These are phyloP conservation scores for Sceliomorpha sp. DNA, from an alignment of 2,888 invertebrate species.

Conservation along the genomic window DNA sequence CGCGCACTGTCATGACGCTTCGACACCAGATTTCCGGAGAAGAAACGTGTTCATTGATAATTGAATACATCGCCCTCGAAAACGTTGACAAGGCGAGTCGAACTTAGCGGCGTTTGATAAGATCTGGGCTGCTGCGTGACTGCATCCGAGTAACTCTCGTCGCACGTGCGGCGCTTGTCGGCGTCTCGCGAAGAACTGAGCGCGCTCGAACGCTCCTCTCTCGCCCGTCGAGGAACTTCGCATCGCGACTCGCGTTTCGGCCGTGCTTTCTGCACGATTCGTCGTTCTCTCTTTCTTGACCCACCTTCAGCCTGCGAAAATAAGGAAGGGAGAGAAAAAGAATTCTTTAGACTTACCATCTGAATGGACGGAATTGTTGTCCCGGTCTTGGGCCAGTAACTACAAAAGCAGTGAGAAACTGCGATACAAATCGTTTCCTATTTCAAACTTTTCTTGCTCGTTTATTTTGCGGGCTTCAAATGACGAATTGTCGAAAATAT, in stretches of 20 bases:
- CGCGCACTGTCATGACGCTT: neutral
- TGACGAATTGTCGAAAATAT: neutral
- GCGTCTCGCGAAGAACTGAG: slow-evolving; percentile 47
- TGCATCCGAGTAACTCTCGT: slow-evolving; percentile 21
- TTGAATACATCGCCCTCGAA: neutral
- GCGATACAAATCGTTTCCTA: neutral
- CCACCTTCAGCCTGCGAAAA: slow-evolving; percentile 16
- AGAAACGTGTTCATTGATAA: neutral
- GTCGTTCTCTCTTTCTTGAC: slow-evolving; percentile 31
- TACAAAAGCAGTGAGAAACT: slow-evolving; percentile 18
- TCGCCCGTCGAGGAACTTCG: slow-evolving; percentile 23
- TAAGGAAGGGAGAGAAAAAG: too few relatives aligned
- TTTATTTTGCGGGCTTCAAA: neutral
- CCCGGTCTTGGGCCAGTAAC: slow-evolving; percentile 7
- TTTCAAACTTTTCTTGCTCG: neutral
- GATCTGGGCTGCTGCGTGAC: neutral
- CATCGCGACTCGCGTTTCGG: slow-evolving; percentile 30
- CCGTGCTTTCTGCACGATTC: slow-evolving; percentile 12
- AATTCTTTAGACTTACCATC: slow-evolving; percentile 1
- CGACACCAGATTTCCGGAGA: too few relatives aligned
- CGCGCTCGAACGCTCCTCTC: slow-evolving; percentile 23
- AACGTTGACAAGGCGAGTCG: neutral
- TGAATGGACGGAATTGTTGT: slow-evolving; percentile 18
- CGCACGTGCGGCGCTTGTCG: slow-evolving; percentile 43
- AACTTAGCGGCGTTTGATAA: too few relatives aligned